phyloP scores from a whole-genome alignment of 2,888 invertebrate genomes.

The Lasioglossum lativentre region DNA sequence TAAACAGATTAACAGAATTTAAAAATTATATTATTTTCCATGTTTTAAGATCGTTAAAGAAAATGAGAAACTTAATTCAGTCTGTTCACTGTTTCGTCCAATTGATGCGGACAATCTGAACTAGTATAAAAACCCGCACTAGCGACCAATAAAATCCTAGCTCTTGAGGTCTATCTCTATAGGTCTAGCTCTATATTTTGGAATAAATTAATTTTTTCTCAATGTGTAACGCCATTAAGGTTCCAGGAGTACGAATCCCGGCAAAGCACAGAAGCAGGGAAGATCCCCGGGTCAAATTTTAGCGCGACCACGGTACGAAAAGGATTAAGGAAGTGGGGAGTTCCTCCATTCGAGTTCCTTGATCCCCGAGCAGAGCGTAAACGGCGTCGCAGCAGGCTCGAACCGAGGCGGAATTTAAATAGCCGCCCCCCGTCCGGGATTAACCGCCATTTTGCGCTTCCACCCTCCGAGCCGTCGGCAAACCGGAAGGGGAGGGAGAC shows the following conservation, averaged over 20 bases:
- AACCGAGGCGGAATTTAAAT: constrained; percentile 61
- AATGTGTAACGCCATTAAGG: not conserved
- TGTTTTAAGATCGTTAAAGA: too few species aligned
- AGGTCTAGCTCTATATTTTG: too few species aligned
- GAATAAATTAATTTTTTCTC: not conserved
- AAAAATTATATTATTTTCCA: too few species aligned
- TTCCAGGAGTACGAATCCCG: not conserved
- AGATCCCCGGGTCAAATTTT: constrained; percentile 13
- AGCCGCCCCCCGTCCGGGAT: constrained; percentile 64
- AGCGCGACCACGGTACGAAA: not conserved
- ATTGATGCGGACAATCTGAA: too few species aligned
- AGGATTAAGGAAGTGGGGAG: constrained; percentile 38
- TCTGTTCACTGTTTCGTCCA: too few species aligned
- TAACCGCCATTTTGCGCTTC: constrained; percentile 72
- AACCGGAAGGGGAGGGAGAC: constrained; percentile 58
- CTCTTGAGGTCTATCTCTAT: too few species aligned
- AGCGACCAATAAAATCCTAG: too few species aligned
- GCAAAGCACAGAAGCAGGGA: not conserved
- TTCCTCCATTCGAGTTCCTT: constrained; percentile 46
- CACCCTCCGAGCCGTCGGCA: constrained; percentile 49
- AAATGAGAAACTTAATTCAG: too few species aligned
- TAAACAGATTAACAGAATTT: too few species aligned
- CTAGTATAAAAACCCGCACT: too few species aligned
- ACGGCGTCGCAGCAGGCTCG: constrained; percentile 48
- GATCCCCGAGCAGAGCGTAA: constrained; percentile 44